These are phyloP conservation scores for Tringa solitaria DNA, from an alignment of 2,113 vertebrate genomes.

Conservation along the genomic window DNA sequence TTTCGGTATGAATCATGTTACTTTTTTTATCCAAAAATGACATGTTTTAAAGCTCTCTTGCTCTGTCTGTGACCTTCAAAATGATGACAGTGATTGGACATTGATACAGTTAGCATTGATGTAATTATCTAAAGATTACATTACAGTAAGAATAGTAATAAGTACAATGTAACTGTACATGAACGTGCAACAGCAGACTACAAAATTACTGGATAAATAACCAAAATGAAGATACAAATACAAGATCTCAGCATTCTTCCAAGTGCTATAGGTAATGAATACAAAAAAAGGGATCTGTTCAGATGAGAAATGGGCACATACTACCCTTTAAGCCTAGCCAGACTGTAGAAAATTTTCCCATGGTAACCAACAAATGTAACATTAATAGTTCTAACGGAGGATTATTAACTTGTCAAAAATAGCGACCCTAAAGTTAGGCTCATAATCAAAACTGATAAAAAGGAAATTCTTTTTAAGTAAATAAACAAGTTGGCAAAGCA, in stretches of 20 bases:
- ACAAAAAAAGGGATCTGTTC: not conserved
- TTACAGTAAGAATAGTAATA: not conserved
- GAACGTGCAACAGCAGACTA: not conserved
- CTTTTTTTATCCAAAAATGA: not conserved
- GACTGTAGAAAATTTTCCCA: not conserved
- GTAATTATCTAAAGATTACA: not conserved
- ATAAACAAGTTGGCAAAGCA: not conserved
- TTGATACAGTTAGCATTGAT: not conserved
- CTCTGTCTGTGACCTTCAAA: not conserved
- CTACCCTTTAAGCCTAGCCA: not conserved
- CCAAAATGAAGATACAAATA: not conserved
- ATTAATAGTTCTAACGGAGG: not conserved
- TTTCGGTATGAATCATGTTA: not conserved
- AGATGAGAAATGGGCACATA: not conserved
- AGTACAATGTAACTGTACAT: not conserved
- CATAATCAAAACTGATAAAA: not conserved
- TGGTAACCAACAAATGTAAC: not conserved
- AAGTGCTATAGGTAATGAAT: not conserved
- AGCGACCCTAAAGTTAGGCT: not conserved
- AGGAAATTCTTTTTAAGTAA: not conserved
- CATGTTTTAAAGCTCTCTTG: not conserved
- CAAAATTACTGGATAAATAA: not conserved
- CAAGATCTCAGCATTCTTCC: not conserved
- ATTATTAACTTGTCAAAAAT: not conserved
- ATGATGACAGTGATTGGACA: not conserved